Conservation (phyloP, 2,888 invertebrate species). For the Drosophila multiciliata region DNA sequence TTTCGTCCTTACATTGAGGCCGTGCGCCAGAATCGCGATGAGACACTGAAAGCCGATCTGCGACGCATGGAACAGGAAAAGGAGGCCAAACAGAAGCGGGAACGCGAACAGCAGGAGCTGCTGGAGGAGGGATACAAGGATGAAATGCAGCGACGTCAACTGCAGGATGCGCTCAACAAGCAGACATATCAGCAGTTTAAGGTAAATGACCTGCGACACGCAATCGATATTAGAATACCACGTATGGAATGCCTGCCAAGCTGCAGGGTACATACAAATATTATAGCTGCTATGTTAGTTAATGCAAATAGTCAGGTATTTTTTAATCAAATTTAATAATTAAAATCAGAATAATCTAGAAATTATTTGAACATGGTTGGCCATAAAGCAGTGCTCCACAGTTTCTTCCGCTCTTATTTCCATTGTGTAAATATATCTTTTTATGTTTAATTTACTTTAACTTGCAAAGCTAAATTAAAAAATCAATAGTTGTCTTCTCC, state of each 20-base stretch:
- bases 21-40: conserved; percentile 94
- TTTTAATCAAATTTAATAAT: background rate
- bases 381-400: background rate
- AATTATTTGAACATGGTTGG: background rate
- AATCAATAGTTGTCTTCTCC: background rate
- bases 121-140: conserved; percentile 82
- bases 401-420: background rate
- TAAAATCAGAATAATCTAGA: background rate
- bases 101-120: conserved; percentile 76
- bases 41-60: conserved; percentile 88
- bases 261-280: background rate
- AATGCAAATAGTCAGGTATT: background rate
- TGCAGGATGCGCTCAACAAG: conserved; percentile 98
- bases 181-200: conserved; percentile 96
- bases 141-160: conserved; percentile 87
- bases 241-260: background rate
- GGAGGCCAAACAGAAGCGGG: conserved; percentile 66
- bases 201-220: conserved; percentile 60
- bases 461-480: background rate
- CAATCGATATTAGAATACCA: conserved; percentile 34
- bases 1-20: conserved; percentile 97
- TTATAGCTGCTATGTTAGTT: background rate
- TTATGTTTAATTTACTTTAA: background rate
- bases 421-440: background rate
- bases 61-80: conserved; percentile 81